phyloP scores from a whole-genome alignment of 2,113 vertebrate genomes.

The Apodemus speciosus region DNA sequence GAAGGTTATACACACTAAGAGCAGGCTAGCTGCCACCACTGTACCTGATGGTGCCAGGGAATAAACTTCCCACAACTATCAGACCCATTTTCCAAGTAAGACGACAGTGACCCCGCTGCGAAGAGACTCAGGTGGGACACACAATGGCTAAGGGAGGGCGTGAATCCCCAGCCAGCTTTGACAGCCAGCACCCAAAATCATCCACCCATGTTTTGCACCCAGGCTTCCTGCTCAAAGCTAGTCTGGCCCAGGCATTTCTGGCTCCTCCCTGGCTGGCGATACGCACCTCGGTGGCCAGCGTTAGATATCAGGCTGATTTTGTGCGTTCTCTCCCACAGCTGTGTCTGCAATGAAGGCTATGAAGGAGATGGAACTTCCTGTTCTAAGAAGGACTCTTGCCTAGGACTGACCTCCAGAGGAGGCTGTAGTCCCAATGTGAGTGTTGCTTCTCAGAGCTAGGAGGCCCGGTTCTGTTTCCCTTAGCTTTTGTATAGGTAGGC shows the following conservation, averaged over 20 bases:
- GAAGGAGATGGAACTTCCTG: constrained; percentile 91
- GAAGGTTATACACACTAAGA: background rate
- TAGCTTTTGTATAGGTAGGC: background rate
- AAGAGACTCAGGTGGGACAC: background rate
- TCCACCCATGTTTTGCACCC: background rate
- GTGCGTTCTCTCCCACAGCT: constrained; percentile 83
- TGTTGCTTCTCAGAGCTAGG: background rate
- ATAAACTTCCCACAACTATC: fast-evolving
- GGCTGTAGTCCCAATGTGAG: constrained; percentile 91
- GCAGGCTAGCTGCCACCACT: background rate
- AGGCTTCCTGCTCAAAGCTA: no score
- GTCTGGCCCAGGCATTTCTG: fast-evolving
- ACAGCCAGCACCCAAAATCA: background rate
- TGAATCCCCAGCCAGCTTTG: background rate
- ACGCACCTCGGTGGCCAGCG: fast-evolving
- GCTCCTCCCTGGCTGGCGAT: fast-evolving
- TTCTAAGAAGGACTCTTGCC: constrained; percentile 88
- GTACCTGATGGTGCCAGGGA: fast-evolving
- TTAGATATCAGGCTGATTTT: background rate
- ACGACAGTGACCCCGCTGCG: background rate
- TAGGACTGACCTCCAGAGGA: constrained; percentile 75
- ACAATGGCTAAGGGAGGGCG: background rate
- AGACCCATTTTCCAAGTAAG: background rate
- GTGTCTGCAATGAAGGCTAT: constrained; percentile 92
- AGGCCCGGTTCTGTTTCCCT: no score